Percentiles rank a stretch among this genome's conserved stretches.
These are phyloP conservation scores for Saccostrea glomerata DNA, from an alignment of 1,140 invertebrate species.

Conservation along the genomic window DNA sequence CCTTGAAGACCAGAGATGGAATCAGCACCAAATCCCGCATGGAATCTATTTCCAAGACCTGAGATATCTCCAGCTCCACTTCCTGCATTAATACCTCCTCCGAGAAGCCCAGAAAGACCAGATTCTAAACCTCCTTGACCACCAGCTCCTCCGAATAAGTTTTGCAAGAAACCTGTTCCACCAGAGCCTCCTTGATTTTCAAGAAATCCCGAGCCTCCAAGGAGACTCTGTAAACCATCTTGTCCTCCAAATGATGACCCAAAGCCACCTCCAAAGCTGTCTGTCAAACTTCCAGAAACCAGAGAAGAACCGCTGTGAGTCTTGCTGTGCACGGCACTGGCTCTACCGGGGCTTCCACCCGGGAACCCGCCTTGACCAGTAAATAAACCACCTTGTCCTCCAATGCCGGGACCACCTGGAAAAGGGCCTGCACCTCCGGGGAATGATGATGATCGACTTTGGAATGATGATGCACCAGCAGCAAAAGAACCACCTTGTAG, in stretches of 20 bases:
- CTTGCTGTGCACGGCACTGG: background rate
- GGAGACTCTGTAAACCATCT: background rate
- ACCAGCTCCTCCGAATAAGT: background rate
- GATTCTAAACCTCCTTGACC: background rate
- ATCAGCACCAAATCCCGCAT: slow-evolving; percentile 6
- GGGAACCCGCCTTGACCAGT: background rate
- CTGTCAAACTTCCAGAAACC: background rate
- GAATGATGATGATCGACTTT: background rate
- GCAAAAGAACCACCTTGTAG: slow-evolving; percentile 1
- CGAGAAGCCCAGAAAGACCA: background rate
- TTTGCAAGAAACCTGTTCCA: background rate
- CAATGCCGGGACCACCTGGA: background rate
- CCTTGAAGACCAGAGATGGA: background rate
- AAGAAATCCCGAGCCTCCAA: background rate
- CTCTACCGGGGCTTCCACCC: background rate
- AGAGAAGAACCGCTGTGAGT: slow-evolving; percentile 19
- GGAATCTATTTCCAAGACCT: background rate
- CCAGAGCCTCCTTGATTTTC: background rate
- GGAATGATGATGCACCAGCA: background rate
- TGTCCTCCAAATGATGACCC: background rate
- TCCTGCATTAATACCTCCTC: background rate
- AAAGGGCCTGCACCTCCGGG: background rate
- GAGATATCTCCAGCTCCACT: background rate
- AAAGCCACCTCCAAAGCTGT: background rate
- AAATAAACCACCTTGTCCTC: background rate